Evolutionary conservation across 2,797 vertebrate species (phyloP), one percentile per base, ranked within the genome.

Genomic region (Bovichtus variegatus): DNA sequence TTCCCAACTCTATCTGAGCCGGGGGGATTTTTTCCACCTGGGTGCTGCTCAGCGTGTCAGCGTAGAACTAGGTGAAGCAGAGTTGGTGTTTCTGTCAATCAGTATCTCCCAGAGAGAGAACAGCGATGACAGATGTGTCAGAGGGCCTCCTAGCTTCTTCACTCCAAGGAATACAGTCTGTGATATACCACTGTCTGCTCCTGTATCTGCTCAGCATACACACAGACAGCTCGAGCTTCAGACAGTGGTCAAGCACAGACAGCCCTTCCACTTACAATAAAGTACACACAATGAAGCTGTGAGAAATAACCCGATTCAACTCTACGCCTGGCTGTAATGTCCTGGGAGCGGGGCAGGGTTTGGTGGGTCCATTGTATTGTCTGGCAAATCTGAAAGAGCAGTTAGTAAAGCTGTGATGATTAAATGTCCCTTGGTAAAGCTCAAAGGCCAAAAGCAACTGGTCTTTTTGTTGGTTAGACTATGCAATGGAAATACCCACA

Each of bases 401-500:
- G 91, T 93, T 84, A 78, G 83, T 78, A 89, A 90, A 91, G 81
- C 83, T 91, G 91, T 87, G 85, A 92, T 91, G 87, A 93, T 91
- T 92, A 92, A 90, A 91, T 80, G 81, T 91, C 88, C 82, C 87
- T 86, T 16, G 85, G 82, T 88, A 66, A 89, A 87, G 76, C 88
- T 81, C 75, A 89, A 84, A 78, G 74, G 91, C 93, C 91, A 94
- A 93, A 87, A 87, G 91, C 87, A 94, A 94, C 90, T 92, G 88
- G 84, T 90, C 78, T 82, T 91, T 92, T 89, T 87, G 86, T 92
- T 92, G 88, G 93, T 90, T 84, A 91, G 88, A 89, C 88, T 89
- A 82, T 86, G 88, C 88, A 91, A 87, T 89, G 90, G 91, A 95
- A 95, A 92, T 91, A 92, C 85, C 88, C 90, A 86, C 85, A 91